A percentile compares a stretch with the other conserved stretches of the same genome.
Conservation (phyloP, 2,113 vertebrate species). For the Cololabis saira region DNA sequence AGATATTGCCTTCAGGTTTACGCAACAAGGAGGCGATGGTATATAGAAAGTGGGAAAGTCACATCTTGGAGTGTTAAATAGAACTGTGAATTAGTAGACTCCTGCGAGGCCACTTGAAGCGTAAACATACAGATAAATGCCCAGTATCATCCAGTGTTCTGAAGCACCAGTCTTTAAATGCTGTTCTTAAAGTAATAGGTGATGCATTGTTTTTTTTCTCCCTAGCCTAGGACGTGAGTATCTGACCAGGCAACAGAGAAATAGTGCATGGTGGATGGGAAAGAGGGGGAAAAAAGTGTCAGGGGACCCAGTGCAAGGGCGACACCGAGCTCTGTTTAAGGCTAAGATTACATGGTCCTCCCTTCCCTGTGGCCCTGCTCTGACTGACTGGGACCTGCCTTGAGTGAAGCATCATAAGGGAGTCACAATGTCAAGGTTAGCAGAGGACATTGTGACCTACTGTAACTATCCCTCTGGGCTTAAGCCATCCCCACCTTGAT, state of each 20-base stretch:
- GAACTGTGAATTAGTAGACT: conserved; percentile 56
- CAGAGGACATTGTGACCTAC: conserved; percentile 75
- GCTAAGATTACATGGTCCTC: conserved; percentile 74
- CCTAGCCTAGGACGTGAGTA: conserved; percentile 64
- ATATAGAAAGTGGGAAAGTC: conserved; percentile 62
- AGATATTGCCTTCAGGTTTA: conserved; percentile 81
- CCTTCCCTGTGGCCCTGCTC: conserved; percentile 75
- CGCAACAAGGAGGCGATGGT: conserved; percentile 52
- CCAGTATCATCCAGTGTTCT: conserved; percentile 45
- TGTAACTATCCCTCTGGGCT: conserved; percentile 72
- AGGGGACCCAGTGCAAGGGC: conserved; percentile 64
- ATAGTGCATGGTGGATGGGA: conserved; percentile 70
- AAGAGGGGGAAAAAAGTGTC: conserved; percentile 71
- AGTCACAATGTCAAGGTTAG: conserved; percentile 80
- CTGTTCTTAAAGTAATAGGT: conserved; percentile 68
- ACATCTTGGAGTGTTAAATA: conserved; percentile 48
- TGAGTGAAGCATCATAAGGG: conserved; percentile 80
- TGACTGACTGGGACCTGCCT: conserved; percentile 75
- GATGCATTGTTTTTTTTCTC: conserved; percentile 45
- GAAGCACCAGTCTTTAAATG: conserved; percentile 48
- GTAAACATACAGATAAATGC: conserved; percentile 52
- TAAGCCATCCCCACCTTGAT: conserved; percentile 64
- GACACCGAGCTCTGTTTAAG: conserved; percentile 75
- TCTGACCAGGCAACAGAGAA: conserved; percentile 67
- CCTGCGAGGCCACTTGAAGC: conserved; percentile 48